Evolutionary conservation across 2,113 vertebrate genomes (phyloP).

Genomic region (Dendropsophus ebraccatus): DNA sequence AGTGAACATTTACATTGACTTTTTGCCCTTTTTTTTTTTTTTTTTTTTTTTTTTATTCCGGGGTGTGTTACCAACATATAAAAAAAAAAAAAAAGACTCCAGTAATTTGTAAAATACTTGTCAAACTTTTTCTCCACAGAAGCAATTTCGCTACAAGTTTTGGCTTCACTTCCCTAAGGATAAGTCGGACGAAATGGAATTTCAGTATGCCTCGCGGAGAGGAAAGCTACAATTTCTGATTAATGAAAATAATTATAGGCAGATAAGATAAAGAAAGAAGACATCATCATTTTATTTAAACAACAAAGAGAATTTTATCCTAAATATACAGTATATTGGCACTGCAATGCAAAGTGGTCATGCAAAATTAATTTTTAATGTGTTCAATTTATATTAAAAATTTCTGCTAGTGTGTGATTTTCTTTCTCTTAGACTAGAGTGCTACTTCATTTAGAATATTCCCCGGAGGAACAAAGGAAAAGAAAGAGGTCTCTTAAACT

Average conservation of each 20-base stretch:
- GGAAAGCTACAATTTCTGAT: constrained; percentile 76
- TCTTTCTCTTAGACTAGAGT: constrained; percentile 82
- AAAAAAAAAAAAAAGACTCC: background rate
- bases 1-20: background rate
- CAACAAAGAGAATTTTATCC: constrained; percentile 86
- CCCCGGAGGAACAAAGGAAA: constrained; percentile 77
- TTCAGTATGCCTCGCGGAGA: constrained; percentile 58
- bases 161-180: constrained; percentile 49
- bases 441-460: constrained; percentile 88
- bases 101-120: constrained; percentile 28
- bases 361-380: constrained; percentile 89
- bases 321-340: constrained; percentile 78
- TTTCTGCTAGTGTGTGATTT: constrained; percentile 86
- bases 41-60: too few relatives aligned
- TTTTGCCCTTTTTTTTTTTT: background rate
- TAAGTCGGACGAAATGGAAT: constrained; percentile 54
- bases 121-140: constrained; percentile 52
- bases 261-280: constrained; percentile 72
- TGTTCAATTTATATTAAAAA: constrained; percentile 90
- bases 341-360: constrained; percentile 85
- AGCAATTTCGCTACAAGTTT: constrained; percentile 48
- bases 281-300: constrained; percentile 77
- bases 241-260: constrained; percentile 82
- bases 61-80: background rate
- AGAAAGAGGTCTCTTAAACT: constrained; percentile 83